Conservation (phyloP, 2,113 vertebrate genomes). For the Ictidomys tridecemlineatus region DNA sequence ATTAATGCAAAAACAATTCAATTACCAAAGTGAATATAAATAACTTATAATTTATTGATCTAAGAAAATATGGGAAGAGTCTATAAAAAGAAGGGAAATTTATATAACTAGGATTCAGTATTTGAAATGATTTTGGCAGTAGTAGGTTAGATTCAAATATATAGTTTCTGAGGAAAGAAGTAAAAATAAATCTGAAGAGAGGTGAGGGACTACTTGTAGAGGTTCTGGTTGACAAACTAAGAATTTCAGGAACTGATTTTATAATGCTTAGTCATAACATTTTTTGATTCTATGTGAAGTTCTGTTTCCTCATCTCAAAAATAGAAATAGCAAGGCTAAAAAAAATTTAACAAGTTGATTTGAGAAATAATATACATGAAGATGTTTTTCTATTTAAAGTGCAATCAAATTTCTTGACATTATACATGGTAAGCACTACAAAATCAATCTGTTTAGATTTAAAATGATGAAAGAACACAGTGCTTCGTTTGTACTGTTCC, state of each 20-base stretch:
- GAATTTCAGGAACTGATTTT: conserved; percentile 2
- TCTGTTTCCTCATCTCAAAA: conserved; percentile 58
- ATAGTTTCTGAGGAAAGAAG: neutral
- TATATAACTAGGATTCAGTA: neutral
- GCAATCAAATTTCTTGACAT: neutral
- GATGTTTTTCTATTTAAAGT: neutral
- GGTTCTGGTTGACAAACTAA: conserved; percentile 12
- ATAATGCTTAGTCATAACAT: conserved; percentile 1
- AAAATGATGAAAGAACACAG: neutral
- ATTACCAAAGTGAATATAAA: neutral
- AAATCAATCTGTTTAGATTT: conserved; percentile 43
- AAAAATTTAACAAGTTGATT: conserved; percentile 2
- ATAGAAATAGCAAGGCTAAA: conserved; percentile 13
- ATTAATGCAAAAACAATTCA: neutral
- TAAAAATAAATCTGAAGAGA: neutral
- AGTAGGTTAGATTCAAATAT: neutral
- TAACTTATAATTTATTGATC: neutral
- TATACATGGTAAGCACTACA: neutral
- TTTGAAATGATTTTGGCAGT: neutral
- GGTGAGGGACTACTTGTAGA: neutral
- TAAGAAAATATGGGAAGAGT: neutral
- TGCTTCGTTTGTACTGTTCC: neutral
- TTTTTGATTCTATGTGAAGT: neutral
- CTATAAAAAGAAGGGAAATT: neutral
- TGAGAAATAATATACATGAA: neutral